Base-by-base conservation (phyloP, 2,888 invertebrate species). In the Callosobruchus maculatus region DNA sequence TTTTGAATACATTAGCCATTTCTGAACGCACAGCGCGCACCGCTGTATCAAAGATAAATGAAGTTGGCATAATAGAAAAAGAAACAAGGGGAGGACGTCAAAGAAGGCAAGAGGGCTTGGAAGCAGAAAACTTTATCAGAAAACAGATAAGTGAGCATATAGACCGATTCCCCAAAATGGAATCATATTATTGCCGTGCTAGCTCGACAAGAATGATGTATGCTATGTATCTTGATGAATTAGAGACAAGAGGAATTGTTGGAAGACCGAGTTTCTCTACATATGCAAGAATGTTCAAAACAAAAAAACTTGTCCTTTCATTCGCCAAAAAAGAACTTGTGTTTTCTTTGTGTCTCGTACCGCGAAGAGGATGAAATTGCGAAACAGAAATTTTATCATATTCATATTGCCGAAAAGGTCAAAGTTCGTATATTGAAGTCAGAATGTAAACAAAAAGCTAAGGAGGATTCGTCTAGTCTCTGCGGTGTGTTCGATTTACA, bases 1-100 rank as follows among this genome's bases (percentile, higher is more conserved):
- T 73, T 73, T 73, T 73, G 66, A 26, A 70, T 22, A 73, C 73
- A 7, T 49, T 73, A 26, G 49, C 66, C 18, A 70, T 73, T 20
- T 73, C 73, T 9, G 66, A 73, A 22, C 22, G 49, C 20, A 20
- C 66, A 49, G 67, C 70, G 31, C 31, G 66, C 31, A 73, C 70
- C 49, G 49, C 73, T 18, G 18, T 73, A n/a, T 20, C 13, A 20
- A 70, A 73, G 22, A 4, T 73, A 22, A 70, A 66, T 5, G 30
- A 30, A 9, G 3, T 3, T 30, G 30, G 30, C 3, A 30, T 30
- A 3, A 5, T 30, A 9, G 30, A 30, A 30, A 9, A 3, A 30
- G 30, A 30, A 5, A 30, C 3, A 30, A 30, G 30, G 30, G 30
- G 30, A 30, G 30, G 30, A 30, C 3, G 30, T 3, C 30, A 30